Evolutionary conservation across 1,140 invertebrate species (phyloP), one percentile per base, ranked within the genome.

Genomic region (Protaetia brevitarsis): DNA sequence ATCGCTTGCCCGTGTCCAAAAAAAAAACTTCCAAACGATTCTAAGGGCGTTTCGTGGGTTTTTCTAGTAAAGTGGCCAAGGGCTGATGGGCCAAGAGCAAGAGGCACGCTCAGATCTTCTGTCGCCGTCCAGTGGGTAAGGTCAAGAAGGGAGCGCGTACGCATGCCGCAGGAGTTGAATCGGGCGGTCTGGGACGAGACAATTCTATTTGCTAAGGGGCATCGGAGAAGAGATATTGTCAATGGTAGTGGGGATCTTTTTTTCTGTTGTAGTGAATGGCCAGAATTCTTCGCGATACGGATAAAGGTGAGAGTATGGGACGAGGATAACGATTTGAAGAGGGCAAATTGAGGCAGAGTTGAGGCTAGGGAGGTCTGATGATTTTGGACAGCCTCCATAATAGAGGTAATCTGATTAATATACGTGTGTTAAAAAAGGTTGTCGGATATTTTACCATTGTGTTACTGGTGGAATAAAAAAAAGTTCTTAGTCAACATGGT

Each of bases 181-280:
- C 98, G n/a, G n/a, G n/a, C 98, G 30, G 93, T 97, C 66, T 99
- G 98, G 98, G 96, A 98, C 82, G 97, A 99, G 81, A 99, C n/a
- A 99, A 82, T 99, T 99, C 84, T 98, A 96, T 82, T 99, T 99
- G 97, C n/a, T 99, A 85, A 95, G 94, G n/a, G n/a, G n/a, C 94
- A 67, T 27, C 10, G 68, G 73, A 27, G 11, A 16, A 59, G 7
- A 19, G 36, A 13, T 10, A 21, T 36, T 60, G 6, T 19, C 2
- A 6, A 13, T 37, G 13, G 21, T 16, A 27, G 30, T 10, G 2
- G 36, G 34, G 2, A n/a, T 34, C 23, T 1, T 36, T 36, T 6
- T 13, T 37, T 31, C 36, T 23, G 70, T 79, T 84, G 72, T 79
- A 99, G 97, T 80, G 97, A 99, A 79, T 99, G 97, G 77, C 97